Evolutionary conservation across 2,113 vertebrate species (phyloP).

Genomic region (Diadophis punctatus): DNA sequence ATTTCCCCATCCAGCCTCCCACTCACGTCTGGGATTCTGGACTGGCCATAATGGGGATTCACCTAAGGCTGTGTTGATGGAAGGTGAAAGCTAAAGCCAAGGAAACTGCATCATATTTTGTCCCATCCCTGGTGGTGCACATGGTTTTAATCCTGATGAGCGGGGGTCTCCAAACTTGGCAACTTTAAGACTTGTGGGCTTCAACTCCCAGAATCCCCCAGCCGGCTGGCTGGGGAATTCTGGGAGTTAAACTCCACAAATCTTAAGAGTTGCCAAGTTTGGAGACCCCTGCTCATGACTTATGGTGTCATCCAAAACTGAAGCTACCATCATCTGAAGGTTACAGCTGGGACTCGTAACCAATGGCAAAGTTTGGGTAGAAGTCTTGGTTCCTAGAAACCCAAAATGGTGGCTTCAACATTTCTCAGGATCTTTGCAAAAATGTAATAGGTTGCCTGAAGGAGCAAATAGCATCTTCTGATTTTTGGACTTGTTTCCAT

Average conservation of each 20-base stretch:
- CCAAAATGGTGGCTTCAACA: not conserved
- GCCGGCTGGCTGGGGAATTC: too few relatives aligned
- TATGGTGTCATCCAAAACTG: not conserved
- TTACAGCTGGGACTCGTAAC: not conserved
- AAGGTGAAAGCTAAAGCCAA: not conserved
- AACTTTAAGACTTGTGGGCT: too few relatives aligned
- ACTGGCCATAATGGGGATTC: too few relatives aligned
- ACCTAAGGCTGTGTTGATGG: not conserved
- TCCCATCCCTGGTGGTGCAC: not conserved
- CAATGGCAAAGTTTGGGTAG: not conserved
- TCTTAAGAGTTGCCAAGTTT: not conserved
- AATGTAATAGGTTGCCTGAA: not conserved
- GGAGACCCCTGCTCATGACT: not conserved
- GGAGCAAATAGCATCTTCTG: not conserved
- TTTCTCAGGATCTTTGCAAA: not conserved
- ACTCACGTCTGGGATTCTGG: not conserved
- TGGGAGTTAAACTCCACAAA: not conserved
- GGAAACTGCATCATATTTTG: not conserved
- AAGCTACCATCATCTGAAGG: not conserved
- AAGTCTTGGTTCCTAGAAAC: not conserved
- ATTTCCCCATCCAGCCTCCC: not conserved
- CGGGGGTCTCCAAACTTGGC: too few relatives aligned
- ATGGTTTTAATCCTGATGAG: not conserved
- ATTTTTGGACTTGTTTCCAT: not conserved
- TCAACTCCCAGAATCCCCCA: too few relatives aligned